Percentiles rank a stretch among this genome's conserved stretches.
Evolutionary conservation across 2,113 vertebrate species (phyloP).

Genomic region (Xyrauchen texanus): DNA sequence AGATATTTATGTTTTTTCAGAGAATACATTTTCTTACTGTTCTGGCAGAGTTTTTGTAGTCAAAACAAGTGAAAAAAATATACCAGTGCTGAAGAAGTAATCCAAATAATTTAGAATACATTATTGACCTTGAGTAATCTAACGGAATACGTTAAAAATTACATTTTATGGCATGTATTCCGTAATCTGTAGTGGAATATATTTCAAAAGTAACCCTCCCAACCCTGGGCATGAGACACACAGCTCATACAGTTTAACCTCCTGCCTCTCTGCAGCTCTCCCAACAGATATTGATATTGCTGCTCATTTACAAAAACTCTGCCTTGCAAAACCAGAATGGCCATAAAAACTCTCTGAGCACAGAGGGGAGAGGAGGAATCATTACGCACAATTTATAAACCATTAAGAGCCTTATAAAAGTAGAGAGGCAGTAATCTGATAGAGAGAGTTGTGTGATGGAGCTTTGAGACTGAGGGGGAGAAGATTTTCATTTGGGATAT

Average conservation of each 20-base stretch:
- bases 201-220: no score
- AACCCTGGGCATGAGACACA: not conserved
- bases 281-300: conserved; percentile 57
- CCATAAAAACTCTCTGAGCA: conserved; percentile 73
- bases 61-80: no score
- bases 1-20: no score
- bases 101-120: no score
- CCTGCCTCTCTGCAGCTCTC: conserved; percentile 32
- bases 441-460: conserved; percentile 72
- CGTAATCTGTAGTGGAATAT: no score
- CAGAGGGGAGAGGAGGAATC: conserved; percentile 78
- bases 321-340: conserved; percentile 70
- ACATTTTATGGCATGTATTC: no score
- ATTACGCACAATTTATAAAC: conserved; percentile 88
- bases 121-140: no score
- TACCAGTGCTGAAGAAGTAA: no score
- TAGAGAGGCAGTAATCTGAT: conserved; percentile 78
- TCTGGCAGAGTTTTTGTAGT: no score
- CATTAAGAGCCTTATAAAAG: conserved; percentile 82
- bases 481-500: conserved; percentile 79
- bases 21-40: no score
- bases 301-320: conserved; percentile 73
- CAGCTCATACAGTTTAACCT: conserved; percentile 61
- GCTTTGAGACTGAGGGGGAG: conserved; percentile 67
- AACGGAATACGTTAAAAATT: no score